Evolutionary conservation across 2,797 vertebrate genomes (phyloP), one percentile per base, ranked within the genome.

Genomic region (Potorous gilbertii): DNA sequence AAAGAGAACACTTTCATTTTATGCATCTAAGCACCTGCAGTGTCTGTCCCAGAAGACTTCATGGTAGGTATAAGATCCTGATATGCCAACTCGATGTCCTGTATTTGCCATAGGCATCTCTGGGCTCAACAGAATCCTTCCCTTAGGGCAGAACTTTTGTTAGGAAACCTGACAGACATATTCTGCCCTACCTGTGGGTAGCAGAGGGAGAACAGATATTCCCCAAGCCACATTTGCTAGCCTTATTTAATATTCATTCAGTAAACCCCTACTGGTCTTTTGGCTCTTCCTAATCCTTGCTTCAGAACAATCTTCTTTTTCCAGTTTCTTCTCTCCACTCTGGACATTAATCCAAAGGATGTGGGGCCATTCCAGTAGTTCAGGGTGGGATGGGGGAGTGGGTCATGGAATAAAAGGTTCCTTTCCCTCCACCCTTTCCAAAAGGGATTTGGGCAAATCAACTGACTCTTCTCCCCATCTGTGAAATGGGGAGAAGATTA

Each of bases 231-330:
- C 1, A 50, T 55, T 74, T 11, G 14, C 29, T 27, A 14, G 40
- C 55, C 55, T 93, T 6, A 0, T 28, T 40, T 1, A 31, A 81
- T 81, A 81, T 1, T 24, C 16, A 46, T 46, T 21, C n/a, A 40
- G n/a, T 40, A 74, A 74, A 40, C 1, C n/a, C 34, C 34, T 40
- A 74, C 8, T 40, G 92, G 54, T 54, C 92, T 91, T 5, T 1
- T 52, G 3, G 0, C 31, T 31, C 55, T 59, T 16, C 2, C 74
- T 50, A 57, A 27, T 34, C 56, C 4, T 29, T n/a, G 34, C 54
- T 0, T 31, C 0, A 5, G 0, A 9, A 21, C 1, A 52, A 31
- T 4, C 14, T 50, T 87, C 55, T 3, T 90, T 55, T 2, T 46
- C n/a, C 13, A 13, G 55, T 34, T 46, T 95, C 56, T 93, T 24